phyloP scores from a whole-genome alignment of 2,888 invertebrate species.

The Ophion obscuratus region DNA sequence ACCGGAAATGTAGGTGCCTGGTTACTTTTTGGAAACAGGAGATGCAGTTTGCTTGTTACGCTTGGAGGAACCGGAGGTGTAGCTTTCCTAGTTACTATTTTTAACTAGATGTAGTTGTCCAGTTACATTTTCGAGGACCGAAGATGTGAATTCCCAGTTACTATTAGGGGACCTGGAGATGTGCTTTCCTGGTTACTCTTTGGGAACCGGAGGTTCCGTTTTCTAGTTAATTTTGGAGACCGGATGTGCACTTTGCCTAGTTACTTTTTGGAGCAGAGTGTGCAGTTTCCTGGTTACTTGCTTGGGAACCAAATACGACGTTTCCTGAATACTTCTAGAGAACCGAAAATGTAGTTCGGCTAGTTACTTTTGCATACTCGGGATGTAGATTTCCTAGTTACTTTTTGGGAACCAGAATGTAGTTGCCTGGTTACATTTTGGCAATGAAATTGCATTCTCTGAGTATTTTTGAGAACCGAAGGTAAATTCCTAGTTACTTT shows the following conservation, averaged over 20 bases:
- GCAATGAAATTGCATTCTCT: background rate
- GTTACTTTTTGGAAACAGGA: background rate
- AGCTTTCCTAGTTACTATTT: background rate
- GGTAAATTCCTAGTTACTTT: background rate
- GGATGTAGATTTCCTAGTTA: background rate
- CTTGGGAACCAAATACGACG: no score
- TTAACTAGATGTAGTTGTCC: no score
- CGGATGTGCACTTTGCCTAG: background rate
- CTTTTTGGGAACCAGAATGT: background rate
- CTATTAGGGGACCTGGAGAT: no score
- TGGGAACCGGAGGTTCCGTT: no score
- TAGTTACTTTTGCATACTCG: background rate
- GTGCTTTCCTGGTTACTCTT: no score
- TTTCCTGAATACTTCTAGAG: background rate
- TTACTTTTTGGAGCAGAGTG: background rate
- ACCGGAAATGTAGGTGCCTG: background rate
- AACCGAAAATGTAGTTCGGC: background rate
- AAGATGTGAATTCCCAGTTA: background rate
- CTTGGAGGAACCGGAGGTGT: background rate
- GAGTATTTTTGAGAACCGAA: background rate
- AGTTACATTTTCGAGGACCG: background rate
- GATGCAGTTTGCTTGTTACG: background rate
- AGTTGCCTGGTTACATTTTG: background rate
- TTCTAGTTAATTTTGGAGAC: no score
- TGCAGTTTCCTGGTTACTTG: background rate